Evolutionary conservation across 2,888 invertebrate genomes (phyloP), one percentile per base, ranked within the genome.

Genomic region (Tinea trinotella): DNA sequence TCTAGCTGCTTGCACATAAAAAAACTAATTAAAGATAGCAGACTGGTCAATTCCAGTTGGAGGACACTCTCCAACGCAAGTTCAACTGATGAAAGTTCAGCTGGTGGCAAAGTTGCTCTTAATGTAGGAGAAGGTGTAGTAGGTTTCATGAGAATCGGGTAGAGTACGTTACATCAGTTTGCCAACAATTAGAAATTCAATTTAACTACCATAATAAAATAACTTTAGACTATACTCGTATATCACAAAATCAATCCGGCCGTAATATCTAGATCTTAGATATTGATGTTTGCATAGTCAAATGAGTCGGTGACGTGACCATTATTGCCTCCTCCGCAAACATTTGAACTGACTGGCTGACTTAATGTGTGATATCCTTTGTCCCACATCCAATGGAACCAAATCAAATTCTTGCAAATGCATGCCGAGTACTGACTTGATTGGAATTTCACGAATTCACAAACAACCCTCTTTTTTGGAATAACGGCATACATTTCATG

Each of bases 271-370:
- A 44, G 44, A 13, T 44, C 18, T 19, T 10, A 19, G 19, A 18
- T 46, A 46, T 46, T 46, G 19, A 19, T 15, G 46, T 50, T 50
- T 50, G 24, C 50, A 3, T 50, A 50, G 50, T 50, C 50, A 50
- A 50, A 50, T 50, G 50, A 15, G 12, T 20, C 2, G 15, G 50
- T 50, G 24, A 50, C 50, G 50, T 50, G 50, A 50, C 50, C 50
- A 50, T 13, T 82, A 83, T 84, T 84, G 81, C 77, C 74, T 76
- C 68, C 71, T 66, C 71, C 65, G 67, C 81, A 83, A 84, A 82
- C 79, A 82, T 73, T 68, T 52, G 35, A 40, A 30, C 34, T 20
- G 20, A 18, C 40, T 36, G 22, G 13, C 50, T 24, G 50, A 50
- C 50, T 50, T 50, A 50, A 50, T 50, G 50, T 24, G 24, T 50